Evolutionary conservation across 2,113 vertebrate genomes (phyloP), one percentile per base, ranked within the genome.

Genomic region (Mus spicilegus): DNA sequence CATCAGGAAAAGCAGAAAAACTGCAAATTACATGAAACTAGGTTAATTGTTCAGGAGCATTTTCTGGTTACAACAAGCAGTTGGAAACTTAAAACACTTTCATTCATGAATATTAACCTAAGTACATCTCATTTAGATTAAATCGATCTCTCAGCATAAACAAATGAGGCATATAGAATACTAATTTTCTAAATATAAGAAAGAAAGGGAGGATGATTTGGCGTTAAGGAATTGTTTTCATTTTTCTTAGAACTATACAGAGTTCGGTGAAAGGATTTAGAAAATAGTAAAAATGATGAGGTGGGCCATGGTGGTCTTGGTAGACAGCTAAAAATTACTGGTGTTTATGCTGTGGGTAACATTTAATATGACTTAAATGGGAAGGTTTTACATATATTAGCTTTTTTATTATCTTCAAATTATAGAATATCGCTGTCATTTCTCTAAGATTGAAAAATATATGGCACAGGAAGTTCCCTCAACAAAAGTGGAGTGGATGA

Each of bases 31-130:
- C 63, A 81, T 81, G 70, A 96, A 96, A 97, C 65, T 95, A 95
- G 96, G 93, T 93, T 96, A 98, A 96, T 96, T 94, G 80, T 92
- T 95, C 46, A 93, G 76, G 56, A 97, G 58, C 14, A 81, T 92
- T 92, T 93, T 92, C 85, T 88, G 51, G 46, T 81, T 96, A 10
- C 77, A 91, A 2, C 69, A 75, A 96, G 56, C 2, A 90, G 63
- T 88, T 95, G 69, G 67, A 96, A 96, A 86, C 36, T 93, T 95
- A 95, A 90, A 92, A 90, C 46, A 88, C 70, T 95, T 96, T 93
- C 16, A 42, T 90, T 96, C 90, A 95, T 89, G 30, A 96, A 95
- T 97, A 97, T 82, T 93, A 96, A 97, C 95, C 77, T 39, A 72
- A 96, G 93, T 84, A 51, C 33, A 96, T 84, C 54, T 97, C 91